Evolutionary conservation across 2,113 vertebrate genomes (phyloP).

Genomic region (Sceloporus tristichus): DNA sequence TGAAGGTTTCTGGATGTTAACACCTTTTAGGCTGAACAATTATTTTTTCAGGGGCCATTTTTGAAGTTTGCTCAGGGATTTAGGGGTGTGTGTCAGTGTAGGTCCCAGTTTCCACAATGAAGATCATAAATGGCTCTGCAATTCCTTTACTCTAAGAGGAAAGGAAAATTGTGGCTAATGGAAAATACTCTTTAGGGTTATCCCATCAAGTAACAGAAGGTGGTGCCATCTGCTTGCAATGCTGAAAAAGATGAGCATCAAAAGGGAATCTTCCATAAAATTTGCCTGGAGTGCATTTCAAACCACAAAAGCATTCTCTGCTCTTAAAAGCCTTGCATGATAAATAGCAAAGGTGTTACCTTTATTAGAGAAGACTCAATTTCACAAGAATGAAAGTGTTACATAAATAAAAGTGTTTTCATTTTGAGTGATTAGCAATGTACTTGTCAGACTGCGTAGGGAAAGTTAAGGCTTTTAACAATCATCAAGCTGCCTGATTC

Average conservation of each 20-base stretch:
- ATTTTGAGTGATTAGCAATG: not conserved
- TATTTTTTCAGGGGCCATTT: no score
- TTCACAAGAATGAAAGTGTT: not conserved
- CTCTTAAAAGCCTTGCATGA: not conserved
- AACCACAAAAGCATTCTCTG: conserved; percentile 26
- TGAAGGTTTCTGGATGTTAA: no score
- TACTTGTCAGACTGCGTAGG: not conserved
- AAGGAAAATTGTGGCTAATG: no score
- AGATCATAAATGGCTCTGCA: no score
- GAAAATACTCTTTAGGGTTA: no score
- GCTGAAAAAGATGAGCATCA: not conserved
- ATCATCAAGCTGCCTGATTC: no score
- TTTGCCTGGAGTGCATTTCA: not conserved
- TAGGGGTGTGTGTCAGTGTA: no score
- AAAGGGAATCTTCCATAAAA: not conserved
- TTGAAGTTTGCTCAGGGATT: no score
- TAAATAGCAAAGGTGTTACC: not conserved
- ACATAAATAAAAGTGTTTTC: not conserved
- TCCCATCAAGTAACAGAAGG: conserved; percentile 46
- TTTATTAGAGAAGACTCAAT: not conserved
- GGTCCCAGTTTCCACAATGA: no score
- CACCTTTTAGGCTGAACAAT: no score
- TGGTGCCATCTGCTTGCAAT: conserved; percentile 39
- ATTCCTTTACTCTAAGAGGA: no score
- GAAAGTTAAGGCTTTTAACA: no score